Evolutionary conservation across 1,140 invertebrate species (phyloP), one percentile per base, ranked within the genome.

Genomic region (Pomacea maculata): DNA sequence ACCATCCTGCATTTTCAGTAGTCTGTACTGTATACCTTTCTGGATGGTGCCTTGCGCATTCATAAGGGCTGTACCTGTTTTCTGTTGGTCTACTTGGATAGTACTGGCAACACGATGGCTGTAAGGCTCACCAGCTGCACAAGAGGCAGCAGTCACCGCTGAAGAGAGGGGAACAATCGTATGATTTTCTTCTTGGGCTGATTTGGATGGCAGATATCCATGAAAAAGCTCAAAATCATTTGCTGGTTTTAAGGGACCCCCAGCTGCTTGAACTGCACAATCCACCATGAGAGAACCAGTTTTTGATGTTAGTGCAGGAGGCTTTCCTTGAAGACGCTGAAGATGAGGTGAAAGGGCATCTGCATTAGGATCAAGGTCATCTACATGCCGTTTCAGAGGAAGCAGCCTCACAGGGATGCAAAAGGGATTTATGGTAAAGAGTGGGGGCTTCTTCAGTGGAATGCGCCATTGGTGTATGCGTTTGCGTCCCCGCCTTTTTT

Each of bases 401-500:
- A 85, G 73, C 1, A 85, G 78, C 15, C 76, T 74, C 12, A 85
- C 81, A 1, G 85, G 85, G 29, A 85, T 80, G 81, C 85, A 85
- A 57, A 84, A 83, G 8, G 85, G 85, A 63, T 85, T 85, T 67
- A 85, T 75, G 61, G 83, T 81, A 65, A 78, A 85, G 45, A 85
- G 75, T 74, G 67, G 71, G 8, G 85, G 85, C 45, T 85, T 85
- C 19, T 84, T 80, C 4, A 81, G 61, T 4, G 81, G 75, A 10
- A 54, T 10, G 17, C 77, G 34, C 77, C 77, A 76, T 55, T 68
- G 68, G 52, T 82, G 14, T 45, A 68, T 25, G 2, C 25, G n/a
- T 34, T n/a, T 72, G 15, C 64, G 34, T 14, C 71, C 71, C 14
- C 25, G 21, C 25, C 63, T 64, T 75, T 54, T 55, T n/a, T 12